These are phyloP conservation scores for Agrochola circellaris DNA, from an alignment of 2,888 invertebrate species.

Conservation along the genomic window DNA sequence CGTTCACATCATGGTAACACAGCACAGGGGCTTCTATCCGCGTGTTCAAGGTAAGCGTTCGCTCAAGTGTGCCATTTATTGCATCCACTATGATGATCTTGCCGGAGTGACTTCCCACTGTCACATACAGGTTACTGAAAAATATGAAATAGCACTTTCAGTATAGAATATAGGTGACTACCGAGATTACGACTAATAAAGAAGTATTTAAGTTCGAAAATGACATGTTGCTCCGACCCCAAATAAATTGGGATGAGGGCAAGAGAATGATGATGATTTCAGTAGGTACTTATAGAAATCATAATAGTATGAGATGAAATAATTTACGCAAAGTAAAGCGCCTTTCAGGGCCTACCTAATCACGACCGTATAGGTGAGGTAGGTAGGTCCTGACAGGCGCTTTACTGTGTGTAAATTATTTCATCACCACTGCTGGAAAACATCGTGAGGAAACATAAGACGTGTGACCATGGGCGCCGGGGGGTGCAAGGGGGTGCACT, in stretches of 20 bases:
- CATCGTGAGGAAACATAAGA: too few species aligned
- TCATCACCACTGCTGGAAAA: too few species aligned
- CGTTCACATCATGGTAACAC: slow-evolving; percentile 76
- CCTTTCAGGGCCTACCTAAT: too few species aligned
- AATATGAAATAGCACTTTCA: slow-evolving; percentile 5
- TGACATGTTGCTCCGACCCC: neutral
- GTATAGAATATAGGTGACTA: neutral
- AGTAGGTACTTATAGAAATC: neutral
- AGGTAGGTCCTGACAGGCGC: too few species aligned
- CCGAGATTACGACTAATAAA: neutral
- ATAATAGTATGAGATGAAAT: too few species aligned
- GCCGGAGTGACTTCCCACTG: slow-evolving; percentile 92
- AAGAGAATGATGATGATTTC: neutral
- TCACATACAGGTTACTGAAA: slow-evolving; percentile 83
- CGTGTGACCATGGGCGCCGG: too few species aligned
- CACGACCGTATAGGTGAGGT: too few species aligned
- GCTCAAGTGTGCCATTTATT: slow-evolving; percentile 87
- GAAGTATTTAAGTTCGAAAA: too few species aligned
- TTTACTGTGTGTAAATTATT: too few species aligned
- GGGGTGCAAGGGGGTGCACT: too few species aligned
- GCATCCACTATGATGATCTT: slow-evolving; percentile 91
- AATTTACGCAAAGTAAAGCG: too few species aligned
- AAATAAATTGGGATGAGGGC: neutral
- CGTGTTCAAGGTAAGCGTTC: slow-evolving; percentile 90
- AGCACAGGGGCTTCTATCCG: slow-evolving; percentile 93